These are phyloP conservation scores for Crypturellus undulatus DNA, from an alignment of 2,113 vertebrate species.

Conservation along the genomic window DNA sequence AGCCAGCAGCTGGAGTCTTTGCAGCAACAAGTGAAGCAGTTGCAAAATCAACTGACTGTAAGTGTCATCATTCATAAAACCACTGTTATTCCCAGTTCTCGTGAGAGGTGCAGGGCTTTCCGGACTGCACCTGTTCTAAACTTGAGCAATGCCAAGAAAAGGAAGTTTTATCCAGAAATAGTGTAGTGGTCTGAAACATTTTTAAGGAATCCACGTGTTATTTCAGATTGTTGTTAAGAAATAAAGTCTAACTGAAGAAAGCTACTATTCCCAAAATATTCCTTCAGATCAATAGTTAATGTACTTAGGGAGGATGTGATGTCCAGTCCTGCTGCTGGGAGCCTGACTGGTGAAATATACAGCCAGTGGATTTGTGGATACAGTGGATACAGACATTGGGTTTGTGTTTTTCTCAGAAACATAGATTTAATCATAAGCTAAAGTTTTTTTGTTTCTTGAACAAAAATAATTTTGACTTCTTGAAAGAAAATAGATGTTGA, in stretches of 20 bases:
- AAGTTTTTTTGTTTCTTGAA: not conserved
- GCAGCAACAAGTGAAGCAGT: slow-evolving; percentile 94
- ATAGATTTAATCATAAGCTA: not conserved
- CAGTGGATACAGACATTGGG: not conserved
- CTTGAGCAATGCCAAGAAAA: not conserved
- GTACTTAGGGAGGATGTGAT: not conserved
- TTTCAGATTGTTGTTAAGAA: not conserved
- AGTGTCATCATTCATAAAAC: slow-evolving; percentile 60
- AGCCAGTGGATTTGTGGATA: not conserved
- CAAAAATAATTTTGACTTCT: not conserved
- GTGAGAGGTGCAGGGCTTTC: rapidly evolving
- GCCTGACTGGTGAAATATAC: not conserved
- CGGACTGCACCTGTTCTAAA: not conserved
- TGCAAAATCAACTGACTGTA: slow-evolving; percentile 93
- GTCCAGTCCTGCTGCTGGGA: not conserved
- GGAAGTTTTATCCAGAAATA: not conserved
- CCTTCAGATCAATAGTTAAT: not conserved
- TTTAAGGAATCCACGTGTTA: not conserved
- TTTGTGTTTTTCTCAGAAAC: not conserved
- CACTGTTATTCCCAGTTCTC: not conserved
- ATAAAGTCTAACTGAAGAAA: not conserved
- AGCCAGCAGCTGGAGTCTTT: slow-evolving; percentile 90
- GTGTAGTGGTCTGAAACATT: not conserved
- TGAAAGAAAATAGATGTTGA: not conserved
- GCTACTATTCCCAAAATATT: not conserved